These are phyloP conservation scores for Trichogramma pretiosum DNA, from an alignment of 1,140 invertebrate genomes.

Conservation along the genomic window DNA sequence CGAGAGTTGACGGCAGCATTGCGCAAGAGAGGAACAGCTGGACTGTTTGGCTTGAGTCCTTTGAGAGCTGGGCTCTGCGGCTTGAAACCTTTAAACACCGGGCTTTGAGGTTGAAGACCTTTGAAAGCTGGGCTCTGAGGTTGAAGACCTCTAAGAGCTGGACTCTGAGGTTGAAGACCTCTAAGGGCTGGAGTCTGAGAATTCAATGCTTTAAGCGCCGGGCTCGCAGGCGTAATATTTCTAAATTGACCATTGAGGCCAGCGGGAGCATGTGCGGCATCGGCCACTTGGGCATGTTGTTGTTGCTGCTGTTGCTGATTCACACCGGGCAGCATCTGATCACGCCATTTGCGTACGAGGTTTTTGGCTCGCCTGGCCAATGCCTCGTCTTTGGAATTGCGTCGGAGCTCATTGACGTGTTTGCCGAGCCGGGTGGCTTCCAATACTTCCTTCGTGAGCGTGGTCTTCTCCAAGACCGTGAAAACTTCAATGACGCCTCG, in stretches of 20 bases:
- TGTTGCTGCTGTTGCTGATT: too few relatives aligned
- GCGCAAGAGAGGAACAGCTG: conserved; percentile 21
- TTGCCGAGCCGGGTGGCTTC: conserved; percentile 88
- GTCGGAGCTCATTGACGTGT: conserved; percentile 81
- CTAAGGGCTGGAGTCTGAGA: conserved; percentile 36
- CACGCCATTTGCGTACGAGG: conserved; percentile 83
- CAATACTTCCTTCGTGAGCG: conserved; percentile 89
- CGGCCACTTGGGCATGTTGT: conserved; percentile 33
- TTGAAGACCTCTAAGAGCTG: conserved; percentile 32
- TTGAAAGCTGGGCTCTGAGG: conserved; percentile 32
- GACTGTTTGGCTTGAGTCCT: conserved; percentile 37
- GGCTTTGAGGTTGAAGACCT: conserved; percentile 38
- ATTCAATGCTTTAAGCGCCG: conserved; percentile 30
- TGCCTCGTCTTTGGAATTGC: conserved; percentile 71
- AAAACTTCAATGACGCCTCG: conserved; percentile 84
- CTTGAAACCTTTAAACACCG: conserved; percentile 40
- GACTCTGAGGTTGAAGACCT: conserved; percentile 37
- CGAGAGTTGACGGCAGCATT: neutral
- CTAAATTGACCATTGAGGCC: conserved; percentile 41
- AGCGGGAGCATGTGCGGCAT: conserved; percentile 34
- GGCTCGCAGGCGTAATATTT: conserved; percentile 34
- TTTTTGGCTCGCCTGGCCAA: conserved; percentile 83
- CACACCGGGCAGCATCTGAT: conserved; percentile 59
- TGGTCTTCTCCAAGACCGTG: conserved; percentile 80
- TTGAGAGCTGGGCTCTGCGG: conserved; percentile 36